Conservation (phyloP, 2,888 invertebrate genomes). For the Synergus itoensis region DNA sequence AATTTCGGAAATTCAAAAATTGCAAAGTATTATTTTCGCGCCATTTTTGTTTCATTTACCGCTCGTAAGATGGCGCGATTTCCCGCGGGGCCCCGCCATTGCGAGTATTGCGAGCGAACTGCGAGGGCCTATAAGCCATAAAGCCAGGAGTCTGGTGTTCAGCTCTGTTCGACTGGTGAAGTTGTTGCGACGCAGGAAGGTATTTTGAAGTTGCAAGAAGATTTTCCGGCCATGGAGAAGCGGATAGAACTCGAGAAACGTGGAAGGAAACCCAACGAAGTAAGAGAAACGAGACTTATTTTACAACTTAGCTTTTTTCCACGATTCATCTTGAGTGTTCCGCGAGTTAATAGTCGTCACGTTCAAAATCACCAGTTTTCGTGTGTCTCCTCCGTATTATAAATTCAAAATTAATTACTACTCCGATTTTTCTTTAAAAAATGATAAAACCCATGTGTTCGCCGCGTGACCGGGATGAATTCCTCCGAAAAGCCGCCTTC, state of each 20-base stretch:
- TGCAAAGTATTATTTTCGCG: background rate
- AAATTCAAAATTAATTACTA: background rate
- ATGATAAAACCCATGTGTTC: background rate
- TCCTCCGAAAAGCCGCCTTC: constrained; percentile 27
- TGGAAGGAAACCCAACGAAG: constrained; percentile 93
- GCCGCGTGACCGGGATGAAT: constrained; percentile 26
- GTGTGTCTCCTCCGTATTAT: background rate
- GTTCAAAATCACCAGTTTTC: background rate
- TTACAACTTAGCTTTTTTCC: constrained; percentile 14
- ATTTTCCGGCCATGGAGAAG: constrained; percentile 88
- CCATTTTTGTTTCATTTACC: background rate
- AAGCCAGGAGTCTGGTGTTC: constrained; percentile 67
- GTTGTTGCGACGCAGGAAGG: constrained; percentile 75
- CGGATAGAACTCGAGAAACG: constrained; percentile 96
- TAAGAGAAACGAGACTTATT: constrained; percentile 79
- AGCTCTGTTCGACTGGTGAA: constrained; percentile 69
- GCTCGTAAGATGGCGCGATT: constrained; percentile 64
- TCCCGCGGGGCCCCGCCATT: constrained; percentile 73
- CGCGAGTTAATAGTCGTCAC: constrained; percentile 3
- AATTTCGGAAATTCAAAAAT: background rate
- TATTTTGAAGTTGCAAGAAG: constrained; percentile 53
- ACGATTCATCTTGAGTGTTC: constrained; percentile 34
- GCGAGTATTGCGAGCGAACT: constrained; percentile 50
- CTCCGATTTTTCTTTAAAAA: background rate
- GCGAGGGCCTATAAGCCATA: constrained; percentile 42